Base-by-base conservation (phyloP, 1,140 invertebrate species). In the Ooceraea biroi region DNA sequence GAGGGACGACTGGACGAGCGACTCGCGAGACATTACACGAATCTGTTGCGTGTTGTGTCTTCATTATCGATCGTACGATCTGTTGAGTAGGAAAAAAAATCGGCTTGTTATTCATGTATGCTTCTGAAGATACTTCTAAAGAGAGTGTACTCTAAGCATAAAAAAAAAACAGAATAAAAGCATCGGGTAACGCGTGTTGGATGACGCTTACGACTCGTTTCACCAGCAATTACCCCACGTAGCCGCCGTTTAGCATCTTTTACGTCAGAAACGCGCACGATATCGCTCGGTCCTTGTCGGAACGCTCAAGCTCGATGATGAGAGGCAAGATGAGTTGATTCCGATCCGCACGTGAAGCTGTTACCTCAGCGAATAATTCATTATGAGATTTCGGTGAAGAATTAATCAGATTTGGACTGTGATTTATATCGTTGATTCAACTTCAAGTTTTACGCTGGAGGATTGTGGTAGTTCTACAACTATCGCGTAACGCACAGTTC, bases 21-120 rank as follows among this genome's bases (percentile, higher is more conserved):
- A 50, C n/a, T 46, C 30, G 73, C 27, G 27, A 76, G 22, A 50
- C 46, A 48, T 22, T 77, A 65, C 22, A 44, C 5, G 14, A 76
- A 30, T 63, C 61, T 74, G 30, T 12, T 7, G 17, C n/a, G 44
- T 8, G 11, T 50, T 30, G 11, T 52, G 22, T 3, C 12, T 22
- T 25, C 8, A 12, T 5, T 10, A 58, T 58, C 11, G 3, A 22
- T 57, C n/a, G 8, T n/a, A n/a, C n/a, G n/a, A n/a, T n/a, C 36
- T 7, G 36, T 36, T 36, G 19, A 5, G 36, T 11, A n/a, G 3
- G 36, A 19, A 36, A 7, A 4, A 63, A 30, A 19, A 41, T 41
- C 11, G 10, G 8, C 14, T n/a, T n/a, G n/a, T n/a, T 5, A n/a
- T n/a, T 11, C 11, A 7, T 36, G 7, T 14, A 8, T 36, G n/a